A percentile compares a stretch with the other conserved stretches of the same genome.
Evolutionary conservation across 2,888 invertebrate genomes (phyloP).

Genomic region (Cosmopolites sordidus): DNA sequence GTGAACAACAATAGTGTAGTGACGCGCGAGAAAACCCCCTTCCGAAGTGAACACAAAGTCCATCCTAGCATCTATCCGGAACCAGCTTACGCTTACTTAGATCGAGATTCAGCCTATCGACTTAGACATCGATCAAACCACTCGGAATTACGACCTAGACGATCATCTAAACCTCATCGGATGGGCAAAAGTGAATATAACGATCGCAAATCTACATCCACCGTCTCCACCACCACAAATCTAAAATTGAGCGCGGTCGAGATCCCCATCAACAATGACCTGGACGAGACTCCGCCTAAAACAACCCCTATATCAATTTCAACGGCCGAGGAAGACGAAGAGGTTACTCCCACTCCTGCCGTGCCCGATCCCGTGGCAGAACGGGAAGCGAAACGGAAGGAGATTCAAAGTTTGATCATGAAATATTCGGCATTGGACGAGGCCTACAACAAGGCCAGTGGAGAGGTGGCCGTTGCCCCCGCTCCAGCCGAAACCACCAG

Average conservation of each 20-base stretch:
- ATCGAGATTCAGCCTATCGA: slow-evolving; percentile 42
- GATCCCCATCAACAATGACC: slow-evolving; percentile 38
- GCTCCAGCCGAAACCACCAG: slow-evolving; percentile 21
- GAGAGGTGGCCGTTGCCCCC: slow-evolving; percentile 43
- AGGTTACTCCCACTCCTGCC: slow-evolving; percentile 47
- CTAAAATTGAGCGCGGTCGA: slow-evolving; percentile 56
- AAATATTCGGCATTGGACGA: slow-evolving; percentile 79
- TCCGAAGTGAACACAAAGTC: slow-evolving; percentile 48
- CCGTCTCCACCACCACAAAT: slow-evolving; percentile 45
- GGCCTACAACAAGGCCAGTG: slow-evolving; percentile 53
- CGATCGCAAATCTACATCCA: slow-evolving; percentile 52
- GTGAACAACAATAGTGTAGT: slow-evolving; percentile 47
- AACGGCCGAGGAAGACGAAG: slow-evolving; percentile 41
- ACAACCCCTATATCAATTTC: neutral
- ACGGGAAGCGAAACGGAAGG: slow-evolving; percentile 75
- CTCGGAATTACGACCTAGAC: slow-evolving; percentile 44
- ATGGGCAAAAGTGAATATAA: slow-evolving; percentile 61
- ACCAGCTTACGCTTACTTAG: slow-evolving; percentile 44
- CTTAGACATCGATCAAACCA: slow-evolving; percentile 45
- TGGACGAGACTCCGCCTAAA: neutral
- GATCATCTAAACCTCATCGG: slow-evolving; percentile 54
- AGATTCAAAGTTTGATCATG: slow-evolving; percentile 75
- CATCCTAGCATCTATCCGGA: slow-evolving; percentile 36
- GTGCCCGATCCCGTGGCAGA: slow-evolving; percentile 60
- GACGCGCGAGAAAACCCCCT: slow-evolving; percentile 63